These are phyloP conservation scores for Lottia gigantea DNA, from an alignment of 2,888 invertebrate species.

Conservation along the genomic window DNA sequence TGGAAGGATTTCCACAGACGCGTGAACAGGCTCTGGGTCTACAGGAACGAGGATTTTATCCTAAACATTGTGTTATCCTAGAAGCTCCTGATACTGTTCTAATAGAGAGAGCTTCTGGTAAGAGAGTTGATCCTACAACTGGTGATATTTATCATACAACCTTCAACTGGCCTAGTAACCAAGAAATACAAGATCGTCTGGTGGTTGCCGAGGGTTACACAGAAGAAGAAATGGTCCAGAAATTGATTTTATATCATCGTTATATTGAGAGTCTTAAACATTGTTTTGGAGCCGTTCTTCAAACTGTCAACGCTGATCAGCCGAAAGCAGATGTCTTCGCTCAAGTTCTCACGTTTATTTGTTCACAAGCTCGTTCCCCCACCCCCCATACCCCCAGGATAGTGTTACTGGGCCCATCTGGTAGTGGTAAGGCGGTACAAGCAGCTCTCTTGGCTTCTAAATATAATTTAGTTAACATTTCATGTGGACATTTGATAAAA, in stretches of 20 bases:
- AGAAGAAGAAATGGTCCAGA: conserved; percentile 61
- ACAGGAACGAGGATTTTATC: conserved; percentile 63
- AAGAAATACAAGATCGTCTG: conserved; percentile 58
- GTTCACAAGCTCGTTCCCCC: conserved; percentile 55
- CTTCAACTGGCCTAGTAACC: conserved; percentile 65
- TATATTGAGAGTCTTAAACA: conserved; percentile 58
- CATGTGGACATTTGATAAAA: conserved; percentile 65
- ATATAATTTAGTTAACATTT: conserved; percentile 68
- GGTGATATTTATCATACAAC: conserved; percentile 68
- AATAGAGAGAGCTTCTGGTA: conserved; percentile 66
- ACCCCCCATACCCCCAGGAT: conserved; percentile 68
- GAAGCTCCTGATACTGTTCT: conserved; percentile 67
- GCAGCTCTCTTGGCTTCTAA: conserved; percentile 66
- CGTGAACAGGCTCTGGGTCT: conserved; percentile 65
- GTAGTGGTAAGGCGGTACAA: conserved; percentile 66
- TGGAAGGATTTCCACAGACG: conserved; percentile 66
- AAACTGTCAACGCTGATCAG: conserved; percentile 67
- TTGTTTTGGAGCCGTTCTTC: conserved; percentile 54
- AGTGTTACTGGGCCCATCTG: conserved; percentile 66
- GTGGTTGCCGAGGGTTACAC: conserved; percentile 55
- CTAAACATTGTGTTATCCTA: conserved; percentile 66
- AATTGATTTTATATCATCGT: conserved; percentile 60
- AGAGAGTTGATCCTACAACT: conserved; percentile 64
- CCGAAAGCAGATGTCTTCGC: conserved; percentile 68
- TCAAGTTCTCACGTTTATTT: conserved; percentile 63